A percentile compares a stretch with the other conserved stretches of the same genome.
phyloP scores from a whole-genome alignment of 2,888 invertebrate genomes.

The Eupeodes latifasciatus region DNA sequence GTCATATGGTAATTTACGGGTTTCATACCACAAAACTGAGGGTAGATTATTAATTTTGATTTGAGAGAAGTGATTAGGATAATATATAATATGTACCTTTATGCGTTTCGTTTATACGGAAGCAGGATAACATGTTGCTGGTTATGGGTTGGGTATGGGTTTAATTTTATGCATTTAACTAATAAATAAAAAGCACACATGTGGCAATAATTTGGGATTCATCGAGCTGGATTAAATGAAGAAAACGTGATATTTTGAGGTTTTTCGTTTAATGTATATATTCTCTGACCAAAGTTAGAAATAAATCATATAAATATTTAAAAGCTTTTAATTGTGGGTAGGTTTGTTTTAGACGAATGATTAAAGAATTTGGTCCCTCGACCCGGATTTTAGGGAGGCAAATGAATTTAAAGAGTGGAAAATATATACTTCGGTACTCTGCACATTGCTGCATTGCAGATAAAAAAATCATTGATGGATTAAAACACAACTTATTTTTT shows the following conservation, averaged over 20 bases:
- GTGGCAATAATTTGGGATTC: conserved; percentile 24
- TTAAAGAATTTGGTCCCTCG: conserved; percentile 9
- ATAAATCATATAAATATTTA: background rate
- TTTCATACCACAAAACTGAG: conserved; percentile 49
- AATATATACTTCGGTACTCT: too few relatives aligned
- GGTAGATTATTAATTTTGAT: conserved; percentile 72
- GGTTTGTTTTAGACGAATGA: too few relatives aligned
- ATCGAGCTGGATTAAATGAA: background rate
- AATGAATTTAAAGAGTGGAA: background rate
- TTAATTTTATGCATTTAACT: conserved; percentile 27
- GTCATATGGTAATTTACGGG: conserved; percentile 65
- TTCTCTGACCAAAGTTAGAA: background rate
- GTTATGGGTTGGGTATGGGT: background rate
- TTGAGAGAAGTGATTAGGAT: conserved; percentile 56
- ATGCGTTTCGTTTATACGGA: too few relatives aligned
- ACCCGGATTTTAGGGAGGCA: background rate
- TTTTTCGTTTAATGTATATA: background rate
- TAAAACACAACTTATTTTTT: too few relatives aligned
- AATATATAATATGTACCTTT: background rate
- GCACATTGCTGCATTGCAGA: too few relatives aligned
- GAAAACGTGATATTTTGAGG: background rate
- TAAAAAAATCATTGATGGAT: too few relatives aligned
- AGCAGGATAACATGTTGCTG: background rate
- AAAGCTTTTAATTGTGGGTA: background rate
- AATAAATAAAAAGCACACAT: conserved; percentile 27